A percentile compares a stretch with the other conserved stretches of the same genome.
Evolutionary conservation across 2,888 invertebrate genomes (phyloP).

Genomic region (Vannuccia rotundouncinata): DNA sequence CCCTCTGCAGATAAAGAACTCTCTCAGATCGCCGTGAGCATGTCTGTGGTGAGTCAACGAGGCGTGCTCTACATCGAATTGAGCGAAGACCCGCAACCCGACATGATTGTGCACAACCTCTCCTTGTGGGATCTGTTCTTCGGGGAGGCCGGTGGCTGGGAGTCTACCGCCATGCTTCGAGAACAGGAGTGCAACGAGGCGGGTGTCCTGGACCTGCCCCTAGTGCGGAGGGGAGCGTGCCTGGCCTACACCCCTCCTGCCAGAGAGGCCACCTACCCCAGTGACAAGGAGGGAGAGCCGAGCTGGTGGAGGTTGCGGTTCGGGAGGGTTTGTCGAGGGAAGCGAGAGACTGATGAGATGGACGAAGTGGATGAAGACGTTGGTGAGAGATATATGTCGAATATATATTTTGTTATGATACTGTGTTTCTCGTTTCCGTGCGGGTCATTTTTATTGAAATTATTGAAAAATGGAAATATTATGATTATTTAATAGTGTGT

Average conservation of each 20-base stretch:
- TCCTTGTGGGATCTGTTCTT: conserved; percentile 8
- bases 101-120: conserved; percentile 8
- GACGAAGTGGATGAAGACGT: conserved; percentile 1
- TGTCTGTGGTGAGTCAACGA: not conserved
- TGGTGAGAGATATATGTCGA: too few species aligned
- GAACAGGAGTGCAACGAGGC: conserved; percentile 7
- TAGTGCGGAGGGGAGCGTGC: not conserved
- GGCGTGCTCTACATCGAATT: not conserved
- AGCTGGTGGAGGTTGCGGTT: not conserved
- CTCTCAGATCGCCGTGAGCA: not conserved
- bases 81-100: not conserved
- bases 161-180: not conserved
- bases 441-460: too few species aligned
- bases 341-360: conserved; percentile 10
- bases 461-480: too few species aligned
- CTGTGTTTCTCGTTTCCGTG: too few species aligned
- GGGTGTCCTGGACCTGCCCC: not conserved
- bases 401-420: too few species aligned
- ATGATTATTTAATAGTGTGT: too few species aligned
- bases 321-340: not conserved
- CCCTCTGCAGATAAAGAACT: not conserved
- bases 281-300: not conserved
- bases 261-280: not conserved
- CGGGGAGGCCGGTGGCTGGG: not conserved
- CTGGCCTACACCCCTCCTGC: not conserved